phyloP scores from a whole-genome alignment of 2,113 vertebrate genomes.

The Galbula dea region DNA sequence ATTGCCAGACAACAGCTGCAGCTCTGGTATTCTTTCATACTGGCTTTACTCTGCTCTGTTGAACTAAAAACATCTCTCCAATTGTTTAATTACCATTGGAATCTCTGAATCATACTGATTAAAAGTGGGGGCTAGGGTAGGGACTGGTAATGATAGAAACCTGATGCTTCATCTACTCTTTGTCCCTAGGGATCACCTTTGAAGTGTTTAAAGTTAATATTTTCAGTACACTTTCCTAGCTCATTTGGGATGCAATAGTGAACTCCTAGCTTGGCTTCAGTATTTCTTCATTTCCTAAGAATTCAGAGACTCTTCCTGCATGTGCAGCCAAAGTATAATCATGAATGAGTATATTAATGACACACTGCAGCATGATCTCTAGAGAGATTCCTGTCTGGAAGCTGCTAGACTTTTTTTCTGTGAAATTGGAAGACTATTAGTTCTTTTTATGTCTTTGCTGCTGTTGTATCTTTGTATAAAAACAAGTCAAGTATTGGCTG shows the following conservation, averaged over 20 bases:
- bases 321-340: background rate
- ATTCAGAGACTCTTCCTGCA: background rate
- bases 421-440: background rate
- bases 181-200: background rate
- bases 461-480: background rate
- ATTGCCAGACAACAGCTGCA: constrained; percentile 27
- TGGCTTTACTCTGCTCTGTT: background rate
- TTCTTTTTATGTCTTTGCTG: background rate
- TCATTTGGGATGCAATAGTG: rapidly evolving
- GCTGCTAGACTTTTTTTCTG: background rate
- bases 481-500: background rate
- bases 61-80: background rate
- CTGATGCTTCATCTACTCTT: background rate
- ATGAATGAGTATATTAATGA: background rate
- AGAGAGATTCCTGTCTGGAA: background rate
- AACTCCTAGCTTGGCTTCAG: background rate
- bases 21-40: background rate
- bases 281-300: background rate
- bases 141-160: background rate
- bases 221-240: background rate
- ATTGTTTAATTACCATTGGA: background rate
- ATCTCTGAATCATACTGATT: background rate
- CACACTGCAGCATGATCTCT: background rate
- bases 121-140: background rate
- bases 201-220: background rate